Percentiles rank a stretch among this genome's conserved stretches.
These are phyloP conservation scores for Pogoniulus pusillus DNA, from an alignment of 2,797 vertebrate genomes.

Conservation along the genomic window DNA sequence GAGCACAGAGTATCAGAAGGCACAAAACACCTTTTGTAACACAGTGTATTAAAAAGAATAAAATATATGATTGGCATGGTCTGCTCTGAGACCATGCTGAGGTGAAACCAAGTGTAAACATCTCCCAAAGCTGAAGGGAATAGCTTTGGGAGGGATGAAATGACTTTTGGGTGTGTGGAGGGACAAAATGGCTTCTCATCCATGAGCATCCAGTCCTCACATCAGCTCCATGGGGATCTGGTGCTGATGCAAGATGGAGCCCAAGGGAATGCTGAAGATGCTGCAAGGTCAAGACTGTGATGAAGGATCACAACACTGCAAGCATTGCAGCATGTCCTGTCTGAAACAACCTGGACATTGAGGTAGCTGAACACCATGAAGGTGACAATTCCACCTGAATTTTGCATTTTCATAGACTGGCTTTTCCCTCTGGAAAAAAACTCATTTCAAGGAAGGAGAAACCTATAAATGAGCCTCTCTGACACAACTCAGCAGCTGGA, in stretches of 20 bases:
- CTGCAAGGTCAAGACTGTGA: background rate
- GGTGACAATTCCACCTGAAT: background rate
- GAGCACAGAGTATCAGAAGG: constrained; percentile 69
- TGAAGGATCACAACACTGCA: background rate
- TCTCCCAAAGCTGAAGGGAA: background rate
- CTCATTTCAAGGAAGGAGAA: background rate
- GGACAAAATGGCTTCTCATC: background rate
- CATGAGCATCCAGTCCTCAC: rapidly evolving
- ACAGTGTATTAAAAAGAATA: background rate
- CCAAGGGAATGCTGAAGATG: rapidly evolving
- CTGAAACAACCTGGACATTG: background rate
- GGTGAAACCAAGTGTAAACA: background rate
- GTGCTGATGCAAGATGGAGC: background rate
- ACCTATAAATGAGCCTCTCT: background rate
- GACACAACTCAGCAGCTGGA: background rate
- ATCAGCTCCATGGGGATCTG: background rate
- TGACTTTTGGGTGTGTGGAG: rapidly evolving
- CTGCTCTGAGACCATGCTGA: constrained; percentile 42
- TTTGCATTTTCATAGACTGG: background rate
- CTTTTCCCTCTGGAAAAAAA: background rate
- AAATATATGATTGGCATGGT: constrained; percentile 79
- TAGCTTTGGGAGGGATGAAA: background rate
- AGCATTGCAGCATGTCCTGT: background rate
- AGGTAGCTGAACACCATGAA: background rate
- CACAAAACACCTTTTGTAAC: constrained; percentile 54